Evolutionary conservation across 2,797 vertebrate species (phyloP), one percentile per base, ranked within the genome.

Genomic region (Tangara arthus): DNA sequence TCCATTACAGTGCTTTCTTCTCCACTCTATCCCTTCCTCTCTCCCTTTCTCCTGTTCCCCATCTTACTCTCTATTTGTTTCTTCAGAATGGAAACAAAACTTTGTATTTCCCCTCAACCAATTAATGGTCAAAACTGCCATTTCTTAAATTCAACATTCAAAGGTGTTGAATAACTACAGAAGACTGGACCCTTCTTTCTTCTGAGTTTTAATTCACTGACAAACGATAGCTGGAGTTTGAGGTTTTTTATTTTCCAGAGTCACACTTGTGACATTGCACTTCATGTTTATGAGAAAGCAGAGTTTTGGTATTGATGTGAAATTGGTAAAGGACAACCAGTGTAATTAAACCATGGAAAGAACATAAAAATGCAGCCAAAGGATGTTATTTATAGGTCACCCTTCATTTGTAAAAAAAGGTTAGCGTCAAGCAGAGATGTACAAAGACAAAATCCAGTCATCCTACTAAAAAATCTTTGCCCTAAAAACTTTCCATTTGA

Each of bases 391-490:
- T 88, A 87, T 92, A 86, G 56, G 73, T 71, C 59, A 85, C 0
- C 3, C 6, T 12, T 93, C 49, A 39, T 94, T 87, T 93, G n/a
- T 57, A 50, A 89, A 92, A 90, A 93, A 85, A 86, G 65, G 18
- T 86, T 90, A 34, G 81, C 95, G 96, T 91, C 55, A 80, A 85
- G 50, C 17, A 71, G 75, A 93, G 12, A 47, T 20, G 26, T 60
- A 55, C 35, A 68, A 82, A 84, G 64, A 89, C 28, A 90, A 94
- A 94, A 93, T 87, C 88, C 17, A 94, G 35, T 89, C 39, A 92
- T 77, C 12, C 22, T 61, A 42, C 63, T 39, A 71, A 92, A 85
- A 96, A 94, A 94, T 93, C 86, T 92, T 83, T 66, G 22, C n/a
- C 49, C 56, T 80, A 60, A 93, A 88, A 87, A 6, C 49, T 70